Conservation (phyloP, 35 echinoderm and acorn worm genomes). For the Lytechinus variegatus region DNA sequence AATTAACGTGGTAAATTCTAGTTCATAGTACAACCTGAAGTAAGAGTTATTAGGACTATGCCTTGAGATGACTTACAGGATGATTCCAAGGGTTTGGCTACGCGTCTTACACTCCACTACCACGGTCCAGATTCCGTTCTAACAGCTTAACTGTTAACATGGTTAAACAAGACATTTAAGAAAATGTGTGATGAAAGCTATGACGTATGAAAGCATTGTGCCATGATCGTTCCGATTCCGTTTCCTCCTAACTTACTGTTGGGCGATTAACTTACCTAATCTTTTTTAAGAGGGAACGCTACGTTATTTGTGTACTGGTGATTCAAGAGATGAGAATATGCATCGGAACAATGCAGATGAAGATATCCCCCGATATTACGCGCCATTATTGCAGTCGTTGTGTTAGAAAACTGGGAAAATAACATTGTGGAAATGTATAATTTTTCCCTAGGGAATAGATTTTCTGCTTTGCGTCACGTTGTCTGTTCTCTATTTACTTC, state of each 20-base stretch:
- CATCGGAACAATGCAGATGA: neutral
- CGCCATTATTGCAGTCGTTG: neutral
- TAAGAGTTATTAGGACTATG: neutral
- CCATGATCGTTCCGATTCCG: neutral
- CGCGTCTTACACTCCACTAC: no score
- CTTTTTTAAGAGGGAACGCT: neutral
- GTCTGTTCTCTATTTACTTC: neutral
- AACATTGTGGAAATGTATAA: neutral
- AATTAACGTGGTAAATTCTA: neutral
- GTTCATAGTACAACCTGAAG: neutral
- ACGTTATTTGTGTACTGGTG: neutral
- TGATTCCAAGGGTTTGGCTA: neutral
- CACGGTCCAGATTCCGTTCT: no score
- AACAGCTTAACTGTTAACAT: no score
- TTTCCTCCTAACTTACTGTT: neutral
- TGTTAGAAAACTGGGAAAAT: neutral
- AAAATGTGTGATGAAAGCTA: neutral
- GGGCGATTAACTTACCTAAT: neutral
- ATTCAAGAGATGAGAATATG: neutral
- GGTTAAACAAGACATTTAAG: neutral
- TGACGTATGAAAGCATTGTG: neutral
- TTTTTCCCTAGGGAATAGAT: neutral
- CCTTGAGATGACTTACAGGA: neutral
- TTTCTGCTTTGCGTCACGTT: neutral
- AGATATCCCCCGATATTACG: neutral